Base-by-base conservation (phyloP, 92 coral and sea anemone genomes). In the Zoanthus gigantus region DNA sequence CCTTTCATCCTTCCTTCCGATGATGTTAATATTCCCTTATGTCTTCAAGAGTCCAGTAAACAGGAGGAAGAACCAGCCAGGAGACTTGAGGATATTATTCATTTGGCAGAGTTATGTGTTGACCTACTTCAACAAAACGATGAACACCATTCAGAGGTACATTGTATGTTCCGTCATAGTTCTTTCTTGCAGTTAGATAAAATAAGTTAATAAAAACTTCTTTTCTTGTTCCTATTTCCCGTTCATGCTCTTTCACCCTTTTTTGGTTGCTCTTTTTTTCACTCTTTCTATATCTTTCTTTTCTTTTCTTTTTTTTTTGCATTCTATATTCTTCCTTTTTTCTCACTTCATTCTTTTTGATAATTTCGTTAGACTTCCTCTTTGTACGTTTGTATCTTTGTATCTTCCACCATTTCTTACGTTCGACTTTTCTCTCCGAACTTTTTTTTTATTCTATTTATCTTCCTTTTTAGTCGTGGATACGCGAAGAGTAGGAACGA, bases 101-200 rank as follows among this genome's bases (percentile, higher is more conserved):
- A 89, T 47, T 83, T 97, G 86, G 99, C 98, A 2, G 99, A 97
- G 72, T 63, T 95, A 28, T 97, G 99, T 75, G 93, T 97, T 76
- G 99, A 97, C 44, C 92, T 97, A 13, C 92, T 97, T 29, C 99
- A 97, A 74, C 99, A 97, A 72, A 97, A 97, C 71, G 99, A 97
- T 45, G 99, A 97, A 73, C 98, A 97, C 60, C 99, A 97, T 82
- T 94, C 98, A 0, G 99, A 97, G 97, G 99, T 95, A 80, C 46
- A 42, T 18, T 77, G 8, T 32, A 16, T 77, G 37, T 15, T 75
- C 28, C 47, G 37, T 45, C 14, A n/a, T 7, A 29, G 16, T 32
- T 29, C 2, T 61, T 16, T 61, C 17, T 63, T 3, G 32, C 9
- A 0, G 5, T 7, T 37, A 4, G 42, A 37, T 37, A 37, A 37